These are phyloP conservation scores for Neoitamus cyanurus DNA, from an alignment of 2,888 invertebrate species.

Conservation along the genomic window DNA sequence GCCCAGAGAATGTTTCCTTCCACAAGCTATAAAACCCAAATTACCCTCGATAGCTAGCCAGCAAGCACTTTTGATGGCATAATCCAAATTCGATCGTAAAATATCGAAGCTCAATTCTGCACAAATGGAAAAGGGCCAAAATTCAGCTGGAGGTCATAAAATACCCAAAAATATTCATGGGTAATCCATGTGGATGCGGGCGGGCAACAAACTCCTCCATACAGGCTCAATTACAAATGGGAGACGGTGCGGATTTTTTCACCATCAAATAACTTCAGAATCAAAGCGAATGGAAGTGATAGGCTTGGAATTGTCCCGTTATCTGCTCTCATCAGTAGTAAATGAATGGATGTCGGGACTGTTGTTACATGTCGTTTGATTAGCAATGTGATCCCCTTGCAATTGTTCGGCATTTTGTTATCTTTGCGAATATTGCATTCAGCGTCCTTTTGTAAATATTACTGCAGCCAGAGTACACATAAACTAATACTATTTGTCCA, in stretches of 20 bases:
- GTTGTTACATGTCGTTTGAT: neutral
- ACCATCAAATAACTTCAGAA: conserved; percentile 27
- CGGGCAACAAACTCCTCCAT: neutral
- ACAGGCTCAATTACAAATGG: conserved; percentile 39
- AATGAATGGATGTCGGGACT: neutral
- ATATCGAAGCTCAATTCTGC: conserved; percentile 51
- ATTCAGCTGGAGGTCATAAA: conserved; percentile 47
- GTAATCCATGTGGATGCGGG: conserved; percentile 50
- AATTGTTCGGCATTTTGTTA: neutral
- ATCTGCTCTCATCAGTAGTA: neutral
- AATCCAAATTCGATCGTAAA: conserved; percentile 48
- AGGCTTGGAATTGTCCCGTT: conserved; percentile 46
- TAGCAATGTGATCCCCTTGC: neutral
- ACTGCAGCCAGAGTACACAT: neutral
- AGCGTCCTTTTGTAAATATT: neutral
- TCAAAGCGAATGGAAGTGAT: conserved; percentile 50
- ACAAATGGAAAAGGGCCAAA: conserved; percentile 48
- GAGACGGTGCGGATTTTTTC: conserved; percentile 33
- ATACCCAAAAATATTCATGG: conserved; percentile 54
- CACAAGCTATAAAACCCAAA: conserved; percentile 51
- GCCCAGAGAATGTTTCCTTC: conserved; percentile 30
- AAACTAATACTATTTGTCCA: too few relatives aligned
- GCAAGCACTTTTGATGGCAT: conserved; percentile 15
- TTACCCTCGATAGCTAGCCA: conserved; percentile 38
- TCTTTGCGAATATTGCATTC: neutral